These are phyloP conservation scores for Oophaga pumilio DNA, from an alignment of 2,113 vertebrate genomes.

Conservation along the genomic window DNA sequence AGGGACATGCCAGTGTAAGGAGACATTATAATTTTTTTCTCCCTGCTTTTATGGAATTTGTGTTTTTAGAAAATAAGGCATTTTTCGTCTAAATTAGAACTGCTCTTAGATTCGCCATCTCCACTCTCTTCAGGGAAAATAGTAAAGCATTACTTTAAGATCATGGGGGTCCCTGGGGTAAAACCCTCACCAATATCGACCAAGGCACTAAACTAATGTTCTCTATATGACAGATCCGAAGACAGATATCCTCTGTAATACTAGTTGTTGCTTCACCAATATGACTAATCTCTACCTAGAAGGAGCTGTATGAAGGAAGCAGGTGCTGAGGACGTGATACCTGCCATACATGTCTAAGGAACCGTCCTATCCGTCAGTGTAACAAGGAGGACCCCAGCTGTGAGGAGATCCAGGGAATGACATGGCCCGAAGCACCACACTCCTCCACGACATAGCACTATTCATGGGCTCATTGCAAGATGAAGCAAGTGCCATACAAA, in stretches of 20 bases:
- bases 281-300: neutral
- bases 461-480: neutral
- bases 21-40: no score
- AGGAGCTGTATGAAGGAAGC: conserved; percentile 32
- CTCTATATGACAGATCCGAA: neutral
- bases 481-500: neutral
- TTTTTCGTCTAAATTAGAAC: no score
- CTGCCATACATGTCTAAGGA: conserved; percentile 36
- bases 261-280: neutral
- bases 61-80: no score
- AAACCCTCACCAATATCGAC: neutral
- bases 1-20: no score
- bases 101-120: no score
- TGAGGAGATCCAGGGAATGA: conserved; percentile 35
- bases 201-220: neutral
- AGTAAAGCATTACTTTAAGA: no score
- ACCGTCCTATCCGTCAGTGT: conserved; percentile 10
- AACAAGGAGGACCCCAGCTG: conserved; percentile 39
- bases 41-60: no score
- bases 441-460: neutral
- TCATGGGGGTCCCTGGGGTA: no score
- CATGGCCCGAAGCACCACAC: conserved; percentile 11
- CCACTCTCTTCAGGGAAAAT: no score
- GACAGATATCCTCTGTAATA: no score
- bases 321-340: conserved; percentile 30